A percentile compares a stretch with the other conserved stretches of the same genome.
Conservation (phyloP, 2,797 vertebrate species). For the Arrhamphus sclerolepis region DNA sequence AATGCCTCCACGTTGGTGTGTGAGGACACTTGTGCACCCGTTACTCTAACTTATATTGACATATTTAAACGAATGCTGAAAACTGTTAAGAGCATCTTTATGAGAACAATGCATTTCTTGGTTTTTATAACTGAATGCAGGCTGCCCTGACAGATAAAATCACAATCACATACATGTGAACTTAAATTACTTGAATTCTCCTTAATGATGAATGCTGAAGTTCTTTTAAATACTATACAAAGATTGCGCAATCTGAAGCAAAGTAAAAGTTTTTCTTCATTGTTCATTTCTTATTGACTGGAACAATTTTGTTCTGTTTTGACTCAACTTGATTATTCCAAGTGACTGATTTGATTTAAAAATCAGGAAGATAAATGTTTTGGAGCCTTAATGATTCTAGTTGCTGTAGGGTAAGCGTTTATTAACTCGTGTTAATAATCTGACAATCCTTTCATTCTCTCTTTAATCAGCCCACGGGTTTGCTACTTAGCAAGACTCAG, state of each 20-base stretch:
- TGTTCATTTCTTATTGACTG: conserved; percentile 10
- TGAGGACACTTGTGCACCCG: conserved; percentile 7
- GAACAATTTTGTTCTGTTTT: conserved; percentile 7
- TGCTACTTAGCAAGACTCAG: conserved; percentile 31
- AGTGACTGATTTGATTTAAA: conserved; percentile 38
- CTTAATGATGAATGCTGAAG: too few species aligned
- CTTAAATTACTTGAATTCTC: too few species aligned
- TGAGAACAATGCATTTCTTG: conserved; percentile 11
- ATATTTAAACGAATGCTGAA: conserved; percentile 1
- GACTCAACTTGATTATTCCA: conserved; percentile 32
- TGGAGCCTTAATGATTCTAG: conserved; percentile 53
- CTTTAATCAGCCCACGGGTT: conserved; percentile 52
- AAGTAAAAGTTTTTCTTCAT: too few species aligned
- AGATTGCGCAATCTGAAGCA: too few species aligned
- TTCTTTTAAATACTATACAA: too few species aligned
- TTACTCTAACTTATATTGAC: conserved; percentile 7
- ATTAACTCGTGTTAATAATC: conserved; percentile 65
- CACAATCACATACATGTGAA: too few species aligned
- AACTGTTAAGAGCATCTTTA: neutral
- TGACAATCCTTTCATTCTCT: conserved; percentile 55
- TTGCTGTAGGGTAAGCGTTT: conserved; percentile 54
- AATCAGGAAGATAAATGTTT: conserved; percentile 52
- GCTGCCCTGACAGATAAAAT: too few species aligned
- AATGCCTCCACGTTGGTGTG: conserved; percentile 13
- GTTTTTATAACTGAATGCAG: neutral